phyloP scores from a whole-genome alignment of 1,140 invertebrate species.

The Monomorium pharaonis region DNA sequence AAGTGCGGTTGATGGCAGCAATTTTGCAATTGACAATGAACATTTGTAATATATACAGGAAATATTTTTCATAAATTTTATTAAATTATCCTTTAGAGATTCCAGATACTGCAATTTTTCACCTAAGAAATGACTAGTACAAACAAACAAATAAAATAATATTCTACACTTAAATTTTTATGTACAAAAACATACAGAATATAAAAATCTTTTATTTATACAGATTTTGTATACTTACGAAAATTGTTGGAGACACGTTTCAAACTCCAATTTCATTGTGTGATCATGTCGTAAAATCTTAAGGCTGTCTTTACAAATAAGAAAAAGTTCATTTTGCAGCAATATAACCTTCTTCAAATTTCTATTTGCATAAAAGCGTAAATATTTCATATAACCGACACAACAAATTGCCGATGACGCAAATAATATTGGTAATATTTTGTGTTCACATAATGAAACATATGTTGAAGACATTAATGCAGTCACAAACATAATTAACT shows the following conservation, averaged over 20 bases:
- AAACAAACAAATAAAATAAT: conserved; percentile 13
- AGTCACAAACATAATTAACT: conserved; percentile 67
- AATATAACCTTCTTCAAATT: conserved; percentile 72
- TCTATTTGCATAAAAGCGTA: conserved; percentile 50
- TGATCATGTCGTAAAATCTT: conserved; percentile 77
- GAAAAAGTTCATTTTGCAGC: conserved; percentile 77
- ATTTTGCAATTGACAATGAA: conserved; percentile 67
- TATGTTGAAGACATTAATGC: conserved; percentile 54
- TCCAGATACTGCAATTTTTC: conserved; percentile 75
- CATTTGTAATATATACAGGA: conserved; percentile 71
- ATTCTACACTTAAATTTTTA: neutral
- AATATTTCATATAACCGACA: conserved; percentile 64
- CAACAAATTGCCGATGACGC: conserved; percentile 60
- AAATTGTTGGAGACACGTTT: conserved; percentile 69
- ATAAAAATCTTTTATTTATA: neutral
- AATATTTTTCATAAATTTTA: conserved; percentile 74
- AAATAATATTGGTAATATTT: conserved; percentile 59
- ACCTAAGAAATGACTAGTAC: conserved; percentile 65
- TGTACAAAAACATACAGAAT: neutral
- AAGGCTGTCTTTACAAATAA: conserved; percentile 75
- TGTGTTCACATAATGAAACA: conserved; percentile 52
- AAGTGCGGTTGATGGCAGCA: conserved; percentile 66
- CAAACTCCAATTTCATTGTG: conserved; percentile 68
- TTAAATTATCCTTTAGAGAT: conserved; percentile 72
- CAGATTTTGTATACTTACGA: conserved; percentile 69